Conservation (phyloP, 1,140 invertebrate species). For the Drosophila leontia region DNA sequence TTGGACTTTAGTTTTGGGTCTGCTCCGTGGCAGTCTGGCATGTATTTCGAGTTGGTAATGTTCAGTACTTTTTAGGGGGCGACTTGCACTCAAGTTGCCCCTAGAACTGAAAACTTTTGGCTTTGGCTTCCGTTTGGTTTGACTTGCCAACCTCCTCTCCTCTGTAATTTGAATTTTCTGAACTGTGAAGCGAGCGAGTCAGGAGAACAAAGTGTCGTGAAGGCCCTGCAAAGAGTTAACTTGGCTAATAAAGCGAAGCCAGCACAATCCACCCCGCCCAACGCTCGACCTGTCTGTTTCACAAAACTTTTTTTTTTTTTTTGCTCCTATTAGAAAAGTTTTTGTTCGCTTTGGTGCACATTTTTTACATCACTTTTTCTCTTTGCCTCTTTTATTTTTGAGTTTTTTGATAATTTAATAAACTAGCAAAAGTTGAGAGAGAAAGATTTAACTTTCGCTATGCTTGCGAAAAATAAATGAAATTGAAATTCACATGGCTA, state of each 20-base stretch:
- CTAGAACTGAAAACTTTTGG: constrained; percentile 60
- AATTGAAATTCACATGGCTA: constrained; percentile 37
- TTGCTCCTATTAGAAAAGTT: constrained; percentile 52
- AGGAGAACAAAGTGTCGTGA: constrained; percentile 34
- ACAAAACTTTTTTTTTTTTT: constrained; percentile 13
- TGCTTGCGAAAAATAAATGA: constrained; percentile 32
- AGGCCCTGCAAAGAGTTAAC: constrained; percentile 54
- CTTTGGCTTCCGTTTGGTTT: constrained; percentile 59
- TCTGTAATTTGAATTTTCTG: constrained; percentile 80
- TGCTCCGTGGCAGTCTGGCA: constrained; percentile 33
- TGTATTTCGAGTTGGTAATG: constrained; percentile 51
- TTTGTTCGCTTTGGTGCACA: constrained; percentile 33
- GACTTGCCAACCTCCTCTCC: constrained; percentile 63
- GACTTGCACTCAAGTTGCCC: constrained; percentile 59
- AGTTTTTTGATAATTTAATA: constrained; percentile 66
- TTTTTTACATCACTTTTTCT: constrained; percentile 12
- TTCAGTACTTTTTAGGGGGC: constrained; percentile 20
- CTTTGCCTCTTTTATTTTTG: background rate
- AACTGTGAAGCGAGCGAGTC: constrained; percentile 68
- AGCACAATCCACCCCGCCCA: background rate
- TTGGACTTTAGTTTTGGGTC: constrained; percentile 35
- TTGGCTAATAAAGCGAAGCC: constrained; percentile 72
- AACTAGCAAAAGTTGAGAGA: constrained; percentile 61
- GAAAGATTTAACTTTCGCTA: constrained; percentile 61
- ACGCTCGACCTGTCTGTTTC: constrained; percentile 3